phyloP scores from a whole-genome alignment of 2,113 vertebrate genomes.

The Erythrolamprus reginae region DNA sequence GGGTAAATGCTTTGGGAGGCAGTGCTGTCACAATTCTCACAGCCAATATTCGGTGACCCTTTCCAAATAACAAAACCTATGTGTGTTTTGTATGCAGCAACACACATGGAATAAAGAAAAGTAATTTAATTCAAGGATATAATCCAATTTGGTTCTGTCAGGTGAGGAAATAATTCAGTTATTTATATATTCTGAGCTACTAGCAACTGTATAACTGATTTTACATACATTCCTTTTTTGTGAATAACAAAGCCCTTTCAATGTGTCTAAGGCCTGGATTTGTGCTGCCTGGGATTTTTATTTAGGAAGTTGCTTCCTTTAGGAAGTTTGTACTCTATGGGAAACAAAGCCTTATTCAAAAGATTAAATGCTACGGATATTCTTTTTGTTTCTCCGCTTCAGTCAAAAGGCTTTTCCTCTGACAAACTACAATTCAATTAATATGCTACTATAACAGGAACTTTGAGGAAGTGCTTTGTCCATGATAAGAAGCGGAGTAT shows the following conservation, averaged over 20 bases:
- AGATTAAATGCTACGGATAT: constrained; percentile 71
- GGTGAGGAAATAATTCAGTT: constrained; percentile 32
- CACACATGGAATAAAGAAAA: constrained; percentile 24
- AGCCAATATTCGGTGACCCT: background rate
- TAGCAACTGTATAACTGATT: constrained; percentile 34
- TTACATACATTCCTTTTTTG: constrained; percentile 30
- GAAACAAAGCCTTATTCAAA: constrained; percentile 85
- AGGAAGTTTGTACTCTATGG: constrained; percentile 86
- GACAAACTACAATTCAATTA: constrained; percentile 74
- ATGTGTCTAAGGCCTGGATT: constrained; percentile 54
- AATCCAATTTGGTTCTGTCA: constrained; percentile 9
- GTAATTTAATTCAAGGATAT: constrained; percentile 12
- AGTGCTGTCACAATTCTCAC: background rate
- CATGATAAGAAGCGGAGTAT: constrained; percentile 69
- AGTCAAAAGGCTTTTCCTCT: constrained; percentile 69
- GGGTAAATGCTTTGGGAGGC: background rate
- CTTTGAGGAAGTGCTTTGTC: constrained; percentile 68
- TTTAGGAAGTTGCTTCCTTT: constrained; percentile 73
- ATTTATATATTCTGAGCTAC: constrained; percentile 39
- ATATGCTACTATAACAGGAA: constrained; percentile 75
- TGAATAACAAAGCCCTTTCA: constrained; percentile 51
- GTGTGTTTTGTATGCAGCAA: constrained; percentile 6
- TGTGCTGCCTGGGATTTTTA: constrained; percentile 72
- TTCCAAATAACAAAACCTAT: background rate
- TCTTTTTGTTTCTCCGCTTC: constrained; percentile 73